Base-by-base conservation (phyloP, 2,797 vertebrate species). In the Limnodromus scolopaceus region DNA sequence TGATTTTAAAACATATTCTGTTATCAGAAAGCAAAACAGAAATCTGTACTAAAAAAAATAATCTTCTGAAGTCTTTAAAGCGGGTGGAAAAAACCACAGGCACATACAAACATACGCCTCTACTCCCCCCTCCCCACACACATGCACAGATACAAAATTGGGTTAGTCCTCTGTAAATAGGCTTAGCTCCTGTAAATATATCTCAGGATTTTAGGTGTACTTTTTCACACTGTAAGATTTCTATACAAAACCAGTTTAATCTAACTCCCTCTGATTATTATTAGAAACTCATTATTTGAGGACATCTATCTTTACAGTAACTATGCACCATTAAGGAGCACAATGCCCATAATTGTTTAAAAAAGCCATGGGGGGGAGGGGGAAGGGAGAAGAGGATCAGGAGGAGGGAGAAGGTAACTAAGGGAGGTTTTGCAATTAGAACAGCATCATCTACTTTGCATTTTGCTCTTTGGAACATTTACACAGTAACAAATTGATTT, bases 261-360 rank as follows among this genome's bases (percentile, higher is more conserved):
- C 84, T 95, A 94, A 91, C 69, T 87, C 79, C 49, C 75, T 92
- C 94, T 95, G 93, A 96, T 96, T 97, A 97, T 96, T 96, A 96
- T 96, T 97, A 95, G 95, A 96, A 96, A 94, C 92, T 96, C 93
- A 97, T 92, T 97, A 97, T 92, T 92, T 86, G 87, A 96, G 82
- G 93, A 84, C 87, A 93, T 86, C 95, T 94, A 96, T 97, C 94
- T 94, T 96, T 95, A 95, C 85, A 93, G 91, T 93, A 96, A 91
- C 76, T 87, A 78, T 17, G 71, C 75, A 78, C 80, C 72, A 84
- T 93, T 92, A 90, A 96, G 79, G 81, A 96, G 94, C 64, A 95
- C 92, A 93, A 92, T 96, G 76, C 60, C 61, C 75, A 61, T 94
- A 94, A 96, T 90, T 95, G 93, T 97, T 89, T 91, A 76, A 94